phyloP scores from a whole-genome alignment of 1,140 invertebrate genomes.

The Nymphalis io region DNA sequence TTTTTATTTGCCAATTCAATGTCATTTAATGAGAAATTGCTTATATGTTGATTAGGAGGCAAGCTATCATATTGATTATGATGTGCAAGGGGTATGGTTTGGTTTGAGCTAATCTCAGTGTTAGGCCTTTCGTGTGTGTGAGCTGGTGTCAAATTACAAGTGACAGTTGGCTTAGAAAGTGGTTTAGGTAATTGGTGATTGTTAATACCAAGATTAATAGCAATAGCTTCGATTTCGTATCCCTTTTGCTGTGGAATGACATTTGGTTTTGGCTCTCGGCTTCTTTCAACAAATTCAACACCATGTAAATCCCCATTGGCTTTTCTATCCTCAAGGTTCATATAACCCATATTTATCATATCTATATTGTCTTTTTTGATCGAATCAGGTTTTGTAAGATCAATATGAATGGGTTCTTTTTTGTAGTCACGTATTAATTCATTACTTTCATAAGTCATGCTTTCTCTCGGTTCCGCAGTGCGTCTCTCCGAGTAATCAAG shows the following conservation, averaged over 20 bases:
- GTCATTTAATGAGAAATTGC: conserved; percentile 66
- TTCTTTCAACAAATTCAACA: conserved; percentile 42
- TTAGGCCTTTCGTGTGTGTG: conserved; percentile 61
- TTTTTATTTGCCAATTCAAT: conserved; percentile 74
- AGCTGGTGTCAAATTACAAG: conserved; percentile 62
- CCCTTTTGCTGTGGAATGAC: conserved; percentile 52
- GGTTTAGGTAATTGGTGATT: conserved; percentile 59
- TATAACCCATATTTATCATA: conserved; percentile 78
- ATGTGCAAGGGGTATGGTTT: conserved; percentile 62
- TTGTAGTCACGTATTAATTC: conserved; percentile 44
- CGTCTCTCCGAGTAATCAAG: conserved; percentile 49
- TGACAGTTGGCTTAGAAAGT: conserved; percentile 46
- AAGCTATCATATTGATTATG: conserved; percentile 64
- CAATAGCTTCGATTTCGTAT: conserved; percentile 66
- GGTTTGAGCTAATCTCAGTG: conserved; percentile 54
- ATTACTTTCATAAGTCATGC: conserved; percentile 43
- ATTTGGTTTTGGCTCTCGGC: conserved; percentile 49
- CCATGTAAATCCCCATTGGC: conserved; percentile 49
- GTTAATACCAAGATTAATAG: conserved; percentile 68
- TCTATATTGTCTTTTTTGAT: conserved; percentile 70
- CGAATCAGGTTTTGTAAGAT: conserved; percentile 50
- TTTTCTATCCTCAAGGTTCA: conserved; percentile 58
- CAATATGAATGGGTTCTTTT: conserved; percentile 42
- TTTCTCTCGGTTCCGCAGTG: conserved; percentile 45
- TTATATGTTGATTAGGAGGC: conserved; percentile 48